phyloP scores from a whole-genome alignment of 2,888 invertebrate species.

The Dexiosoma caninum region DNA sequence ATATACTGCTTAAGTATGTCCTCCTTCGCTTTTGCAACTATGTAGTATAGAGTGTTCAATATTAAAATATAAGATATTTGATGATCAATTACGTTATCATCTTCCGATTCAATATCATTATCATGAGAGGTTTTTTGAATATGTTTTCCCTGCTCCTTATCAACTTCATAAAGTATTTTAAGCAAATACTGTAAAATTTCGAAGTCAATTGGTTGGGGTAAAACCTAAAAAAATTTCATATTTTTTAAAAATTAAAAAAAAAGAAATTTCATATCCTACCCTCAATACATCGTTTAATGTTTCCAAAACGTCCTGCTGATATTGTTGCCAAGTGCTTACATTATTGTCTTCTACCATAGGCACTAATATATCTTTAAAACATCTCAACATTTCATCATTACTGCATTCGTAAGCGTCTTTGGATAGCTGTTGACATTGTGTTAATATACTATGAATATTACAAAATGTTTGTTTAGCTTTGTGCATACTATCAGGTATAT shows the following conservation, averaged over 20 bases:
- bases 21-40: constrained; percentile 67
- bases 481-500: constrained; percentile 69
- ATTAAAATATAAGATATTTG: constrained; percentile 67
- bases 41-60: constrained; percentile 65
- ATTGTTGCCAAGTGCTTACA: constrained; percentile 72
- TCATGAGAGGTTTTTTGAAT: constrained; percentile 49
- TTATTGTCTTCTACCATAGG: constrained; percentile 72
- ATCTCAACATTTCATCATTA: constrained; percentile 67
- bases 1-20: constrained; percentile 42
- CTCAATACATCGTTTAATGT: constrained; percentile 73
- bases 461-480: constrained; percentile 77
- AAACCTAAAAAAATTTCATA: constrained; percentile 66
- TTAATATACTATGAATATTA: constrained; percentile 76
- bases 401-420: constrained; percentile 67
- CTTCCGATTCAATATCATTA: constrained; percentile 69
- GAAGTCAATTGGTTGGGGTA: constrained; percentile 75
- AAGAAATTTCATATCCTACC: constrained; percentile 57
- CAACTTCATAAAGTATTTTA: constrained; percentile 71
- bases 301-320: constrained; percentile 75
- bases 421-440: constrained; percentile 73
- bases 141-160: constrained; percentile 65
- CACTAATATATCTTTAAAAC: constrained; percentile 72
- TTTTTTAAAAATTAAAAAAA: background rate
- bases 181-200: constrained; percentile 71
- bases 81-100: constrained; percentile 66